Evolutionary conservation across 1,140 invertebrate species (phyloP), one percentile per base, ranked within the genome.

Genomic region (Marisa cornuarietis): DNA sequence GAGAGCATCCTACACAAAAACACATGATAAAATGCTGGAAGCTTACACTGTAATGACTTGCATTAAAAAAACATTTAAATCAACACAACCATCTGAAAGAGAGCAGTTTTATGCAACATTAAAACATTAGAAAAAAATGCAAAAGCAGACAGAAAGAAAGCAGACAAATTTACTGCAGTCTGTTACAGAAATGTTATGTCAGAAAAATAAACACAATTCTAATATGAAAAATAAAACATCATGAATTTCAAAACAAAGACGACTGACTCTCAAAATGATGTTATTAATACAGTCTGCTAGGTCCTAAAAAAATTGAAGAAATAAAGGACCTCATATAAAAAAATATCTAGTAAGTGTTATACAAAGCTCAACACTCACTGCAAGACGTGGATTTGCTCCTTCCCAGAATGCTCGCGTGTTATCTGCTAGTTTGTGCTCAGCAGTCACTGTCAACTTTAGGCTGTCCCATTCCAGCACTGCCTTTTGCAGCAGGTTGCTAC

Each of bases 341-440:
- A 49, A 66, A 26, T 31, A 0, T 49, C 24, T 22, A 20, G 24
- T 22, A 71, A 68, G 22, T 8, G 65, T 62, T 52, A 63, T 26
- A 73, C 63, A 7, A 5, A 49, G 69, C 69, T 78, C 52, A 68
- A 10, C 22, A 84, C 85, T 85, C 82, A 88, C 87, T 51, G 83
- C 79, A 24, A 88, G 68, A 84, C 84, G 83, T 51, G 79, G 72
- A 65, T 62, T 80, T 68, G 80, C 79, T 18, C 69, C 77, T 85
- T 95, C 94, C 95, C 95, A 96, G 92, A 96, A 96, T 51, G 91
- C 84, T 87, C 93, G 94, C 0, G 95, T 96, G 26, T 88, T 84
- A 80, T 95, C 94, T 0, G 95, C 95, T 86, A 94, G 93, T 77
- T 93, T 81, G 93, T 93, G 86, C 93, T 94, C 85, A 93, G 92